Percentiles rank a stretch among this genome's conserved stretches.
Evolutionary conservation across 1,140 invertebrate genomes (phyloP).

Genomic region (Sitobion miscanthi): DNA sequence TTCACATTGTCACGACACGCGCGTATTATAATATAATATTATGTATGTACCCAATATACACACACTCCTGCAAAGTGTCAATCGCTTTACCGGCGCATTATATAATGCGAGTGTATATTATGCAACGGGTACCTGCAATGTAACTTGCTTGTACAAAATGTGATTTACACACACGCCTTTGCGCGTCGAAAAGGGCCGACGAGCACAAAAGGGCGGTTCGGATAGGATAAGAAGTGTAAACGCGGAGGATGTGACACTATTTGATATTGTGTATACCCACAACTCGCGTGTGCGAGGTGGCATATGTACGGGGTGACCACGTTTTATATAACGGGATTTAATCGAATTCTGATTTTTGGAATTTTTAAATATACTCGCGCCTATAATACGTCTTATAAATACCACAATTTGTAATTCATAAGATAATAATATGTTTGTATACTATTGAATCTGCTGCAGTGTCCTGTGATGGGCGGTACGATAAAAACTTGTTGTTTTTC

Average conservation of each 20-base stretch:
- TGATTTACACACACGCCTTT: not conserved
- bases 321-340: no score
- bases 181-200: not conserved
- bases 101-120: not conserved
- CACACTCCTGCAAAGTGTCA: not conserved
- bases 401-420: no score
- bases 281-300: not conserved
- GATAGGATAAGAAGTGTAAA: not conserved
- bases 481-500: no score
- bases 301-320: not conserved
- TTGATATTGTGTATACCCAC: not conserved
- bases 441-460: no score
- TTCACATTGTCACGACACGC: not conserved
- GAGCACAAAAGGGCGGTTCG: not conserved
- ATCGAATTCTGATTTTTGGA: no score
- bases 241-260: not conserved
- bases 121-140: not conserved
- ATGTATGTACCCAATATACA: no score
- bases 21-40: not conserved
- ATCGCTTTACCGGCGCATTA: not conserved
- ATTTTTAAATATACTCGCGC: no score
- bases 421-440: no score
- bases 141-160: not conserved
- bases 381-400: no score
- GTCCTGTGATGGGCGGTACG: no score